Conservation (phyloP, 2,888 invertebrate species). For the Spilarctia lutea region DNA sequence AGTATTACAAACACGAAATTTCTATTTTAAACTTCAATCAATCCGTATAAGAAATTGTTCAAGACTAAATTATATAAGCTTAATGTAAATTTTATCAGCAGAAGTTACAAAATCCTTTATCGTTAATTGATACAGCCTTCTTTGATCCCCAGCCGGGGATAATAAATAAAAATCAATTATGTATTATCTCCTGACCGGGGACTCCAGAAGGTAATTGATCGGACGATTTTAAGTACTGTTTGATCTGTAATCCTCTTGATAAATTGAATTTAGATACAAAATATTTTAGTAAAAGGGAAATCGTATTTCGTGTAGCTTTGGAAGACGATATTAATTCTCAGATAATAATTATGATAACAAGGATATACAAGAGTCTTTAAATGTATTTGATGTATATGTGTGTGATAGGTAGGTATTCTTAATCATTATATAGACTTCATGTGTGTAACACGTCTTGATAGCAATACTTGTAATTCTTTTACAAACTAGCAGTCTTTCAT, state of each 20-base stretch:
- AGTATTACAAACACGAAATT: background rate
- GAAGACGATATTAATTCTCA: background rate
- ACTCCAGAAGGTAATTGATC: conserved; percentile 34
- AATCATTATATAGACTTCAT: too few species aligned
- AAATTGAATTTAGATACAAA: conserved; percentile 29
- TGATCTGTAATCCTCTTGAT: conserved; percentile 37
- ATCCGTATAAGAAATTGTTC: conserved; percentile 7
- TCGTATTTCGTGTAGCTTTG: background rate
- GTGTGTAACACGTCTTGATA: too few species aligned
- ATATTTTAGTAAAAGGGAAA: conserved; percentile 7
- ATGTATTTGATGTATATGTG: too few species aligned
- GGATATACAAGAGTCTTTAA: too few species aligned
- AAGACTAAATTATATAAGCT: background rate
- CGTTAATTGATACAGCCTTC: conserved; percentile 26
- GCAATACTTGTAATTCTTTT: too few species aligned
- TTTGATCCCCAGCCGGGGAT: conserved; percentile 22
- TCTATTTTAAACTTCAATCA: background rate
- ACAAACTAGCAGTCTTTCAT: too few species aligned
- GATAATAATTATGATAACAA: background rate
- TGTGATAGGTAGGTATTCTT: too few species aligned
- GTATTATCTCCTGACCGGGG: conserved; percentile 4
- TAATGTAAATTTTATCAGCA: conserved; percentile 15
- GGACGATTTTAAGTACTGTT: conserved; percentile 34
- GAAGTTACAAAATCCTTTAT: conserved; percentile 23
- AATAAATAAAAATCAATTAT: conserved; percentile 43